Evolutionary conservation across 2,113 vertebrate genomes (phyloP).

Genomic region (Elachura formosa): DNA sequence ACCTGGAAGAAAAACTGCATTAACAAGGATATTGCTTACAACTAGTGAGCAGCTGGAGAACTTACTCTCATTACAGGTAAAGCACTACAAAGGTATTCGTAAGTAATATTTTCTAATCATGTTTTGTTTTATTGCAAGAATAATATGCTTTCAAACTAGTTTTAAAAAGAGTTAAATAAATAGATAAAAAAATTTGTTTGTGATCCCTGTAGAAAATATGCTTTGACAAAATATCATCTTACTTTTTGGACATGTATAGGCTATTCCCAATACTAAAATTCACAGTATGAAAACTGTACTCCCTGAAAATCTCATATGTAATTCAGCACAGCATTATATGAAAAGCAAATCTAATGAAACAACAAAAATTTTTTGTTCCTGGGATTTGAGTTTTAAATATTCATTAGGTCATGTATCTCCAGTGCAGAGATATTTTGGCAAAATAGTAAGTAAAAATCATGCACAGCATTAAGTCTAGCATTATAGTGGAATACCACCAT

Average conservation of each 20-base stretch:
- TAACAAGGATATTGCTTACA: background rate
- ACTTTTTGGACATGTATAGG: background rate
- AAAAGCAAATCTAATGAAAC: background rate
- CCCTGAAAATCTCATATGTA: background rate
- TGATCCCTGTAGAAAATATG: background rate
- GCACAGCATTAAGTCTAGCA: rapidly evolving
- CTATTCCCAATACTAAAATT: background rate
- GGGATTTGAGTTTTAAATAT: background rate
- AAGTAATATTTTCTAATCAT: background rate
- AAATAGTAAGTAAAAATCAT: background rate
- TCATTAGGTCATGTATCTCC: rapidly evolving
- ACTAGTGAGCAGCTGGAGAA: background rate
- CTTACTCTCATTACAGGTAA: background rate
- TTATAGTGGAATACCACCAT: background rate
- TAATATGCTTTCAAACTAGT: background rate
- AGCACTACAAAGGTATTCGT: background rate
- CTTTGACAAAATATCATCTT: background rate
- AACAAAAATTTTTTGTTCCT: background rate
- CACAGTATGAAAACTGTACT: background rate
- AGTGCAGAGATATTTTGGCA: background rate
- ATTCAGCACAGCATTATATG: background rate
- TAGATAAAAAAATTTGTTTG: rapidly evolving
- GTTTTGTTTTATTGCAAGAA: background rate
- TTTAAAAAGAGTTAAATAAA: background rate
- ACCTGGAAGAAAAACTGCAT: background rate